Base-by-base conservation (phyloP, 2,888 invertebrate genomes). In the Actias luna region DNA sequence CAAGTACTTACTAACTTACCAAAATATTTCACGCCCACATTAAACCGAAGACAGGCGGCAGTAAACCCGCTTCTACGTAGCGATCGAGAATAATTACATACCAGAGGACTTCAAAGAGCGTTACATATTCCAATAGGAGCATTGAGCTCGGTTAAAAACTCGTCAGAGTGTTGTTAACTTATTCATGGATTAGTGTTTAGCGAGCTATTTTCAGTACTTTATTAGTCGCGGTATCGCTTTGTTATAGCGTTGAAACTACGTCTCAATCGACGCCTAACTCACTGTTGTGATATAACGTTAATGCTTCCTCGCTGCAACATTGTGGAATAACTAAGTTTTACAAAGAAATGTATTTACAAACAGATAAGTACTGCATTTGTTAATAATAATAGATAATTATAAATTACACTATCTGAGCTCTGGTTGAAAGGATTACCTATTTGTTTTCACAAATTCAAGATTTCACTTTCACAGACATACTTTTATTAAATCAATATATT, bases 31-130 rank as follows among this genome's bases (percentile, higher is more conserved):
- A 64, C 61, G 58, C 22, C 46, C 61, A 5, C 59, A 64, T 59
- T 61, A 64, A 64, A 64, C 14, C 46, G 14, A 33, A 50, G 58
- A 64, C 61, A 46, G 60, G 10, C 59, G 63, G 66, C 58, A 36
- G 57, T 66, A 64, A 66, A 66, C 64, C 62, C 35, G 25, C n/a
- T 61, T 65, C 57, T 16, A 16, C n/a, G 60, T 63, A 63, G 57
- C 60, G 60, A 35, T 60, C 33, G 58, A 29, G 57, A 31, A 59
- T 35, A 29, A 16, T 22, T 57, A 31, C 57, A 57, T 58, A 61
- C 58, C 61, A 61, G 22, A 58, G 22, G 29, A 64, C 61, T 61
- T 64, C 64, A 64, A 64, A 64, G 64, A 60, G 31, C 27, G 35
- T 42, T 58, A 35, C 35, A 36, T 58, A 42, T 58, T 61, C 61